Evolutionary conservation across 53 echinoderm and acorn worm species (phyloP), one percentile per base, ranked within the genome.

Genomic region (Paracentrotus lividus): DNA sequence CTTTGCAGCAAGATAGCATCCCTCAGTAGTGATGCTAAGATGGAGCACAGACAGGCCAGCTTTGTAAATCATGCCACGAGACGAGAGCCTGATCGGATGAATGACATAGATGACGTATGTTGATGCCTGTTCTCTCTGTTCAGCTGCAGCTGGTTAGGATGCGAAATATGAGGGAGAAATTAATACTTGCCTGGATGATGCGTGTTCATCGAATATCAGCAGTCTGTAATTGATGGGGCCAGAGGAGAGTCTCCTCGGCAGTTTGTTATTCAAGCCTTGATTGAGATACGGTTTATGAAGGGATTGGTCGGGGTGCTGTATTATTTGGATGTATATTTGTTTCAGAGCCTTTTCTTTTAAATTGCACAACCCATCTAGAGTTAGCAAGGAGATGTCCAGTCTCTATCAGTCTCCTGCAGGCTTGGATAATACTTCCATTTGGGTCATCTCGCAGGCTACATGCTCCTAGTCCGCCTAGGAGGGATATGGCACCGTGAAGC

Each of bases 121-220:
- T 32, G 92, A 92, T 78, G 92, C 92, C 16, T n/a, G 54, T 92
- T 7, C 81, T 92, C 26, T 77, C 77, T 36, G 92, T 92, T 10
- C 92, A 92, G 92, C 92, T 92, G 2, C 77, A 77, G 81, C 36
- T 92, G 26, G 92, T 92, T 12, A 77, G 92, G 43, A 92, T 49
- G 81, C 58, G 56, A 42, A 57, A n/a, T n/a, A 59, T 58, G 81
- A 78, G 33, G 91, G 76, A 9, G 51, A 52, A 31, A 36, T 75
- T 53, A 36, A 27, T 5, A 21, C 76, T 45, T 64, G 64, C 64
- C 42, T 64, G 6, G 90, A 85, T 47, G 26, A 27, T 67, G 27
- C 18, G 67, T n/a, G 9, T n/a, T 72, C 72, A 72, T 13, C 6
- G 51, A n/a, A 26, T 27, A 21, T 56, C 52, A 31, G 29, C 52